Evolutionary conservation across 2,888 invertebrate genomes (phyloP).

Genomic region (Leucania comma): DNA sequence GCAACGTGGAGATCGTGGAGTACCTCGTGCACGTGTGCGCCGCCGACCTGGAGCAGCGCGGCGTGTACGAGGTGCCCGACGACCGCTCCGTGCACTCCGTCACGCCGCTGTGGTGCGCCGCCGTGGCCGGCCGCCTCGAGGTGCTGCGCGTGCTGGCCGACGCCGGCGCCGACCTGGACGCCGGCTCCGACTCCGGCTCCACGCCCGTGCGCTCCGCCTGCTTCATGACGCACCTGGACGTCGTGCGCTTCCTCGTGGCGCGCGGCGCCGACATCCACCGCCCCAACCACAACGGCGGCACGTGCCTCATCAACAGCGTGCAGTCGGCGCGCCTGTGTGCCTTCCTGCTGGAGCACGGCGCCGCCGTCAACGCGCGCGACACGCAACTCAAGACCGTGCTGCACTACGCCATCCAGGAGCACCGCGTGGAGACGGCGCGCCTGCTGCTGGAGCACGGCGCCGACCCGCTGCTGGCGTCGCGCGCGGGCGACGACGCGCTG

Average conservation of each 20-base stretch:
- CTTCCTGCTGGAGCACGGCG: conserved; percentile 95
- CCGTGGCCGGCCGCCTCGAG: conserved; percentile 95
- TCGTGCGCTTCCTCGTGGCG: conserved; percentile 93
- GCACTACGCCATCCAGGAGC: conserved; percentile 96
- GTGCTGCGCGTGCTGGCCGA: conserved; percentile 95
- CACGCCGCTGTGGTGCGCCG: conserved; percentile 98
- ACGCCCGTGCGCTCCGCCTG: conserved; percentile 97
- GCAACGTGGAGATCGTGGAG: conserved; percentile 95
- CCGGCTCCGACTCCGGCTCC: conserved; percentile 96
- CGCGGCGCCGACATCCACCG: conserved; percentile 96
- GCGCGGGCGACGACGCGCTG: conserved; percentile 97
- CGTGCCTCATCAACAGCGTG: conserved; percentile 98
- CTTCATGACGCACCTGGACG: conserved; percentile 97
- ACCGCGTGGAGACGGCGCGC: conserved; percentile 95
- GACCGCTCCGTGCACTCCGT: conserved; percentile 95
- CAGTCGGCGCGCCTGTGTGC: conserved; percentile 96
- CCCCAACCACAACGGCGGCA: conserved; percentile 97
- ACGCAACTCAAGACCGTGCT: conserved; percentile 97
- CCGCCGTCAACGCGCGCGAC: conserved; percentile 95
- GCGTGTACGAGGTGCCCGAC: conserved; percentile 94
- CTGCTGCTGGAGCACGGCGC: conserved; percentile 95
- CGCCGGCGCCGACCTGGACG: conserved; percentile 96
- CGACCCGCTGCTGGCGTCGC: conserved; percentile 93
- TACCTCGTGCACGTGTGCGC: conserved; percentile 95
- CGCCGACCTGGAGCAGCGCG: conserved; percentile 96